Conservation (phyloP, 2,113 vertebrate genomes). For the Bucco capensis region DNA sequence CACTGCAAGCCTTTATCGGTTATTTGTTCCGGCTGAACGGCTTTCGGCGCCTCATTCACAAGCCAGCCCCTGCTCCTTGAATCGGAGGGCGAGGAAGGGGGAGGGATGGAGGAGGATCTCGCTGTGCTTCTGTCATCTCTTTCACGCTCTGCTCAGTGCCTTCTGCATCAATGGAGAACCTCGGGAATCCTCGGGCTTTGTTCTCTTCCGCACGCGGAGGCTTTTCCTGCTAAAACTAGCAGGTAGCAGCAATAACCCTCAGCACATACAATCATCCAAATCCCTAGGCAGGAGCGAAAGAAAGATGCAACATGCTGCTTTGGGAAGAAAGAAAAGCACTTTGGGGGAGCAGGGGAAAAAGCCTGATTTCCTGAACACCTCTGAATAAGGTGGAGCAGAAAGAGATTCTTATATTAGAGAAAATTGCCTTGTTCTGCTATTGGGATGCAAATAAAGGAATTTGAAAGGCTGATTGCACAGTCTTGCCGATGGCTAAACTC, state of each 20-base stretch:
- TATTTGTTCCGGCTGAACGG: slow-evolving; percentile 37
- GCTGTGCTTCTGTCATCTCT: slow-evolving; percentile 1
- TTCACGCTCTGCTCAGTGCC: background rate
- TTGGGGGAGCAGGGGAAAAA: background rate
- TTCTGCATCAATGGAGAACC: slow-evolving; percentile 45
- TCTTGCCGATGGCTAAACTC: background rate
- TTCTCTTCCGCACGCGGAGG: background rate
- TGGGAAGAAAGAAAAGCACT: background rate
- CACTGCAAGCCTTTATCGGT: background rate
- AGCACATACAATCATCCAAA: background rate
- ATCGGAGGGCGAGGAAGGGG: slow-evolving; percentile 20
- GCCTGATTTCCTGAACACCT: background rate
- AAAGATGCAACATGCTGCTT: background rate
- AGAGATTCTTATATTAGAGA: background rate
- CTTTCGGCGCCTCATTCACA: slow-evolving; percentile 56
- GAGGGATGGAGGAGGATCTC: slow-evolving; percentile 23
- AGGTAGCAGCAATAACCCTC: slow-evolving; percentile 7
- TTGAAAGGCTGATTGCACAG: background rate
- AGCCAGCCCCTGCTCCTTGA: slow-evolving; percentile 32
- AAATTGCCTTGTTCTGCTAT: background rate
- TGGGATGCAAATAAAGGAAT: background rate
- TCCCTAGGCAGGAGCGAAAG: background rate
- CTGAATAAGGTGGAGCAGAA: background rate
- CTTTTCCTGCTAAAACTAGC: slow-evolving; percentile 23
- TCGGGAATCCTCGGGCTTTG: slow-evolving; percentile 13